phyloP scores from a whole-genome alignment of 2,113 vertebrate genomes.

The Octodon degus region DNA sequence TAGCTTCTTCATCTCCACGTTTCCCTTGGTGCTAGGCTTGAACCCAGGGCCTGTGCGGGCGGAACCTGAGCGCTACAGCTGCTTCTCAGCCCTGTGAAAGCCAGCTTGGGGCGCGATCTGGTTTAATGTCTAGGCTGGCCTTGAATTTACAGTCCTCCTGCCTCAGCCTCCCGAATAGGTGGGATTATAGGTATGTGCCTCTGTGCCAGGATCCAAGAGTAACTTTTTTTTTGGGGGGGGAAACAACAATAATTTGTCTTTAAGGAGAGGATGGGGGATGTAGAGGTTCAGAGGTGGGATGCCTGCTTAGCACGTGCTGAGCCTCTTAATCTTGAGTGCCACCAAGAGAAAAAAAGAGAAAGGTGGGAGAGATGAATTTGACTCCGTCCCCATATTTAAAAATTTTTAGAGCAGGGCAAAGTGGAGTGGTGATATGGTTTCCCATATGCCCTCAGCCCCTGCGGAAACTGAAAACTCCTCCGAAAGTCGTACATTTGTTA shows the following conservation, averaged over 20 bases:
- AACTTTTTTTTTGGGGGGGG: not conserved
- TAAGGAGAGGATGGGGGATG: not conserved
- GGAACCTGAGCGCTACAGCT: not conserved
- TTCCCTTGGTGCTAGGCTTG: not conserved
- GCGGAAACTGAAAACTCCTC: not conserved
- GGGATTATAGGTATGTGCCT: not conserved
- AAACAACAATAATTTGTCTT: slow-evolving; percentile 19
- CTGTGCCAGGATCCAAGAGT: not conserved
- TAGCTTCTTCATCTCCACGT: not conserved
- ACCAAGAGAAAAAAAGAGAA: not conserved
- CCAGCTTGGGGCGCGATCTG: not conserved
- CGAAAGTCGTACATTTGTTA: not conserved
- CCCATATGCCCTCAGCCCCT: not conserved
- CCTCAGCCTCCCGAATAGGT: not conserved
- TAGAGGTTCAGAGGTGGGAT: not conserved
- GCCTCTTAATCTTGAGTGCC: not conserved
- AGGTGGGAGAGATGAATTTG: not conserved
- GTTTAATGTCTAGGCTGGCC: not conserved
- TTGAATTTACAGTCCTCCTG: not conserved
- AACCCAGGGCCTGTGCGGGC: not conserved
- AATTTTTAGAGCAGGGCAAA: slow-evolving; percentile 51
- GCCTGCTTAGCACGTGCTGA: not conserved
- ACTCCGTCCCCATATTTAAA: not conserved
- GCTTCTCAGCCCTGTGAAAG: not conserved
- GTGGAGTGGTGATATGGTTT: slow-evolving; percentile 10